These are phyloP conservation scores for Muntiacus muntjak DNA, from an alignment of 2,113 vertebrate genomes.

Conservation along the genomic window DNA sequence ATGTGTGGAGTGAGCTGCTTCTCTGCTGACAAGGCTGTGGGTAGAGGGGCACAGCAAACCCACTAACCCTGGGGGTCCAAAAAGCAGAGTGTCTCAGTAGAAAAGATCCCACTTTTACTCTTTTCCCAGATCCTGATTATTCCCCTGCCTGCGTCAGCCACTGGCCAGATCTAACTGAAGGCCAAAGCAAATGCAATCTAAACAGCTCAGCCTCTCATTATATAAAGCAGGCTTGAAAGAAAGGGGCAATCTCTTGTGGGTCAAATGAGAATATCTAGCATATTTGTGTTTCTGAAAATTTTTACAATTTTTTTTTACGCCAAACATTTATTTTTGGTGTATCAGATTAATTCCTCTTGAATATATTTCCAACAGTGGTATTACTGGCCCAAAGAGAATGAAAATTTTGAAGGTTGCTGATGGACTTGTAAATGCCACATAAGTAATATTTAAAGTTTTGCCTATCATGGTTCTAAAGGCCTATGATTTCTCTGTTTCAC, in stretches of 20 bases:
- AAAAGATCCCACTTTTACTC: background rate
- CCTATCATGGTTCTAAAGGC: background rate
- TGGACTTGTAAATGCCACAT: background rate
- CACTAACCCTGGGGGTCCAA: background rate
- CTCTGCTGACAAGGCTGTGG: background rate
- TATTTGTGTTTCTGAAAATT: background rate
- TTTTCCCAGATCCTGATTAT: background rate
- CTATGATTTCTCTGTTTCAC: background rate
- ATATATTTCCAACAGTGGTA: background rate
- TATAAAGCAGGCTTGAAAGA: background rate
- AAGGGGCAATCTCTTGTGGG: background rate
- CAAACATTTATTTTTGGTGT: background rate
- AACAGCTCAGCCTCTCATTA: background rate
- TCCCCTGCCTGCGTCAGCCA: background rate
- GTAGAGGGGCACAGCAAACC: background rate
- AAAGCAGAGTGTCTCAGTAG: background rate
- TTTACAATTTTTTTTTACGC: background rate
- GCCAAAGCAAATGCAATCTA: background rate
- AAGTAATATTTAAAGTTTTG: background rate
- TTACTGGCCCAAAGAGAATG: background rate
- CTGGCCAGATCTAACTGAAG: background rate
- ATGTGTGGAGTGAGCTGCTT: background rate
- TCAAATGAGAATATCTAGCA: background rate
- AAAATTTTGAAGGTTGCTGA: background rate
- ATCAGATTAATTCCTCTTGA: background rate